phyloP scores from a whole-genome alignment of 2,797 vertebrate species.

The Sebastes minor region DNA sequence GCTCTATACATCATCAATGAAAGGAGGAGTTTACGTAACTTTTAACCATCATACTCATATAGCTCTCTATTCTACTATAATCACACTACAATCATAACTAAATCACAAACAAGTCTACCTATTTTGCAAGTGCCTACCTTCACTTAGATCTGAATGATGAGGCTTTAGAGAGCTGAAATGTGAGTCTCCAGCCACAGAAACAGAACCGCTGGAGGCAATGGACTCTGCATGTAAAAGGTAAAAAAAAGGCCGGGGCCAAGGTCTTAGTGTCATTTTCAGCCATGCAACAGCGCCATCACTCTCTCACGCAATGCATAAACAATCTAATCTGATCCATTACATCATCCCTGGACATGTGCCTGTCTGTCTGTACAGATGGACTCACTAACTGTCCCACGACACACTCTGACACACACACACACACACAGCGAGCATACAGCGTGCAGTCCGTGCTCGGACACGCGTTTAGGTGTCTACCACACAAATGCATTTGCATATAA shows the following conservation, averaged over 20 bases:
- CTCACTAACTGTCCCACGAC: slow-evolving; percentile 54
- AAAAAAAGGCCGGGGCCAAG: not conserved
- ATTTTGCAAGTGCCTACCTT: slow-evolving; percentile 50
- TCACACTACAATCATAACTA: not conserved
- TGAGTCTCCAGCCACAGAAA: slow-evolving; percentile 38
- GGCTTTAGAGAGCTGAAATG: slow-evolving; percentile 40
- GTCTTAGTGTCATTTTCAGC: slow-evolving; percentile 37
- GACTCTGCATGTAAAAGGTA: slow-evolving; percentile 36
- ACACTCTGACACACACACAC: slow-evolving; percentile 9
- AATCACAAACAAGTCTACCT: not conserved
- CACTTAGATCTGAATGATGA: slow-evolving; percentile 19
- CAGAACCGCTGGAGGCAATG: not conserved
- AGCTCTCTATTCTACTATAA: slow-evolving; percentile 3
- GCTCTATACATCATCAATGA: slow-evolving; percentile 25
- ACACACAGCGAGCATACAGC: not conserved
- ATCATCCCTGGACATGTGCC: slow-evolving; percentile 67
- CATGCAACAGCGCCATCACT: slow-evolving; percentile 46
- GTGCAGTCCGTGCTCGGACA: slow-evolving; percentile 14
- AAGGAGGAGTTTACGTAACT: slow-evolving; percentile 15
- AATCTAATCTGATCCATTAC: slow-evolving; percentile 60
- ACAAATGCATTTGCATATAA: slow-evolving; percentile 67
- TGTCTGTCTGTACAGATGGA: slow-evolving; percentile 67
- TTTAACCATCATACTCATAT: not conserved
- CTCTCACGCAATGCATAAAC: slow-evolving; percentile 37
- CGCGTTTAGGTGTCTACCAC: slow-evolving; percentile 29